Base-by-base conservation (phyloP, 1,140 invertebrate species). In the Pectinophora gossypiella region DNA sequence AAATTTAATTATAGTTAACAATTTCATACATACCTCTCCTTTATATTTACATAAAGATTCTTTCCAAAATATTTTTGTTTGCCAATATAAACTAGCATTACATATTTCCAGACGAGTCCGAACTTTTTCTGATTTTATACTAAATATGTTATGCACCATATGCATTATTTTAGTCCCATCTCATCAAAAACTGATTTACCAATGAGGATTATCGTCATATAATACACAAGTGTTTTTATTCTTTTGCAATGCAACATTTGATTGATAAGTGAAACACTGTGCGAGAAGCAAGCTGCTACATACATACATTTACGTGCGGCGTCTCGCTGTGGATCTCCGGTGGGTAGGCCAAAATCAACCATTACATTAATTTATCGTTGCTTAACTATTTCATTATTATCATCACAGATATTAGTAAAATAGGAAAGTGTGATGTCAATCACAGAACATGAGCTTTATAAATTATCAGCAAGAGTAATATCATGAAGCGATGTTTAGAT, bases 361-460 rank as follows among this genome's bases (percentile, higher is more conserved):
- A 52, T 62, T 63, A 67, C 59, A 65, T 61, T 62, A 64, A 65
- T 59, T 71, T 56, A 63, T 51, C 62, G 66, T 65, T 71, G 61
- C 67, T 67, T 52, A 74, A 68, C 68, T 63, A 71, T 70, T 68
- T 67, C 60, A 44, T 44, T 44, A 19, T 76, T 69, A 75, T 74
- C 72, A 85, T 85, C 81, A 85, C 81, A 85, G 81, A 82, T 71
- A 77, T 75, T 74, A 76, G 68, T 78, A 72, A 71, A 77, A 72
- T 79, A 82, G 77, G 68, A 80, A 66, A 78, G 64, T 68, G 76
- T 85, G 74, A 82, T 68, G 63, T 48, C 27, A 54, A 72, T 78
- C 77, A 76, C 74, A 73, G 59, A 69, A 72, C 54, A 72, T 59
- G 56, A 56, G 56, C 52, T 51, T 10, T 19, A 23, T 73, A 64